Base-by-base conservation (phyloP, 1,140 invertebrate genomes). In the Polypedilum pembai region DNA sequence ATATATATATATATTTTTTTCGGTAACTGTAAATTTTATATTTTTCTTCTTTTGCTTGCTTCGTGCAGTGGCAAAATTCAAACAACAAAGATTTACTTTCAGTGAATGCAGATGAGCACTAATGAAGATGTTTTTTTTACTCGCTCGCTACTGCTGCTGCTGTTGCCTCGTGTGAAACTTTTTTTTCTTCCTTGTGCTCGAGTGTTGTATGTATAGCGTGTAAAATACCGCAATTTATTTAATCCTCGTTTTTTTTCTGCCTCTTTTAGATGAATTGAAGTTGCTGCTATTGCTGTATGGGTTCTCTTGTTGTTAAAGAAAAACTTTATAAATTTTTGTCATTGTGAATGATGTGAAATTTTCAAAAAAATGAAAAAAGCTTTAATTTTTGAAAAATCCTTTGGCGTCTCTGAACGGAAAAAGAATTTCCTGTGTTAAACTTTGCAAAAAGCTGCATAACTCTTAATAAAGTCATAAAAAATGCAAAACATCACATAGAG, bases 11-110 rank as follows among this genome's bases (percentile, higher is more conserved):
- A 33, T 33, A 33, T 33, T 5, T 33, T 33, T 33, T 33, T 33
- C 24, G 24, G 24, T 33, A 33, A 33, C 24, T 33, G 24, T 33
- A 33, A 33, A 33, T 33, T 33, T 33, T 33, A 33, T 33, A 33
- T 33, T 33, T 56, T 12, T n/a, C 45, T 56, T 8, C 41, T 45
- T 41, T 41, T 56, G 45, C 45, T 56, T 56, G 45, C 45, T n/a
- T n/a, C 45, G 45, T 56, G 45, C 45, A 12, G n/a, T n/a, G 45
- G 45, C 45, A 56, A 56, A 56, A 56, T 56, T 56, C 45, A 56
- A 56, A 56, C 45, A 56, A 56, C 45, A 56, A 56, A 56, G 45
- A 56, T 56, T 56, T 56, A 56, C 45, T 56, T 56, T 56, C 45
- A 33, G 45, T 56, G 45, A 56, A 56, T 56, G 45, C 45, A 56